Base-by-base conservation (phyloP, 2,797 vertebrate species). In the Phoxinus dragarum region DNA sequence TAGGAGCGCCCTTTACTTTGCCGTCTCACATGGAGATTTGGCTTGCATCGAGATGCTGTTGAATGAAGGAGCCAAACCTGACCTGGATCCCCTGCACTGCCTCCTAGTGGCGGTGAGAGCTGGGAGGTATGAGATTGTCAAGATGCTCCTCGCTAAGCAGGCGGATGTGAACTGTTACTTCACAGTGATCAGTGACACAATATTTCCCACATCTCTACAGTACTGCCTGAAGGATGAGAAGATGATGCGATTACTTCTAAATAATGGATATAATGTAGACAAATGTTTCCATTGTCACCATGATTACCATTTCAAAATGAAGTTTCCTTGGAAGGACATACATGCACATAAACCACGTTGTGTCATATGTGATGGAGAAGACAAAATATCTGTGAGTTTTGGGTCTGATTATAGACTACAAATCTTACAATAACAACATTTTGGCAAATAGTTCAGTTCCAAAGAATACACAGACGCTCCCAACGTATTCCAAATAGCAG, bases 141-240 rank as follows among this genome's bases (percentile, higher is more conserved):
- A 92, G 83, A 84, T 96, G 87, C 96, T 98, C 7, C 94, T 98
- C n/a, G 93, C 88, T 3, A 93, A 94, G 0, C 94, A 93, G 73
- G 97, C 97, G 0, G 93, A 97, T 0, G 97, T 97, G 84, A 98
- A 97, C 90, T 96, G 95, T 86, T 97, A 95, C 91, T 98, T 98
- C 86, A 95, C 94, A 68, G 93, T 91, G 67, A 94, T 98, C 61
- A 97, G 93, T 66, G 95, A 98, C 86, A 97, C 94, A 0, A 93
- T 93, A 84, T 99, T 98, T 79, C 97, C 97, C 88, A 97, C 96
- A 0, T 96, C 96, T 72, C 93, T 97, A 88, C 97, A 97, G 87
- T 98, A 98, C 64, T 96, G 96, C 78, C 91, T 75, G 21, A 95
- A 90, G 9, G 94, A 96, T 2, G 95, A 96, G 82, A 86, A 90